phyloP scores from a whole-genome alignment of 2,113 vertebrate species.

The Neodontobutis hainanensis region DNA sequence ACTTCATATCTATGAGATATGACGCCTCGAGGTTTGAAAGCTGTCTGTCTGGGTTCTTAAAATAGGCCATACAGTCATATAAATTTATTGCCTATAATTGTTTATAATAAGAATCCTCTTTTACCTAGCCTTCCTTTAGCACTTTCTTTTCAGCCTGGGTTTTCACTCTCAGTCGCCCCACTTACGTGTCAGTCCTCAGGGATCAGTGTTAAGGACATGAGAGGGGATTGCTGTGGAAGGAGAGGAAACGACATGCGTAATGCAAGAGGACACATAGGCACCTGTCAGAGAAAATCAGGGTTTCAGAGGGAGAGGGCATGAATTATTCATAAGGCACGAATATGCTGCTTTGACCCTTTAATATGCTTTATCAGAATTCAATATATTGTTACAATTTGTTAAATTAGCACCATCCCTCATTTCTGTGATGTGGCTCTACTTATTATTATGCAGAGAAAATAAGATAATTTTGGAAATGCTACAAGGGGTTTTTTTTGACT shows the following conservation, averaged over 20 bases:
- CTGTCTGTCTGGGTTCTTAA: conserved; percentile 19
- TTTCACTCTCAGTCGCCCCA: conserved; percentile 11
- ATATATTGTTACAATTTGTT: conserved; percentile 29
- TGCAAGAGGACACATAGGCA: conserved; percentile 71
- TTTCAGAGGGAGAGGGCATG: conserved; percentile 44
- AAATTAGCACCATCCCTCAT: neutral
- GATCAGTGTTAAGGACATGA: conserved; percentile 66
- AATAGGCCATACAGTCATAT: conserved; percentile 12
- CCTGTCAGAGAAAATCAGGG: conserved; percentile 72
- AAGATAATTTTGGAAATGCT: neutral
- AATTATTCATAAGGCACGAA: conserved; percentile 69
- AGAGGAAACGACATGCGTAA: conserved; percentile 76
- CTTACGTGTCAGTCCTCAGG: conserved; percentile 63
- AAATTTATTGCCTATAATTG: conserved; percentile 12
- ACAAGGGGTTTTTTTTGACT: neutral
- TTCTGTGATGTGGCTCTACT: conserved; percentile 7
- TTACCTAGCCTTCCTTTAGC: conserved; percentile 16
- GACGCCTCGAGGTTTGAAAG: conserved; percentile 42
- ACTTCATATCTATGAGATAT: conserved; percentile 54
- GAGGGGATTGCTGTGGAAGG: conserved; percentile 72
- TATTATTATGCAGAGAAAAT: neutral
- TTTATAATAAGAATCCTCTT: conserved; percentile 6
- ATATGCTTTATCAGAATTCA: conserved; percentile 57
- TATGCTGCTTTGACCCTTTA: conserved; percentile 58
- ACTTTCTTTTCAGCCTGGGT: conserved; percentile 15